Evolutionary conservation across 2,797 vertebrate species (phyloP).

Genomic region (Hybognathus amarus): DNA sequence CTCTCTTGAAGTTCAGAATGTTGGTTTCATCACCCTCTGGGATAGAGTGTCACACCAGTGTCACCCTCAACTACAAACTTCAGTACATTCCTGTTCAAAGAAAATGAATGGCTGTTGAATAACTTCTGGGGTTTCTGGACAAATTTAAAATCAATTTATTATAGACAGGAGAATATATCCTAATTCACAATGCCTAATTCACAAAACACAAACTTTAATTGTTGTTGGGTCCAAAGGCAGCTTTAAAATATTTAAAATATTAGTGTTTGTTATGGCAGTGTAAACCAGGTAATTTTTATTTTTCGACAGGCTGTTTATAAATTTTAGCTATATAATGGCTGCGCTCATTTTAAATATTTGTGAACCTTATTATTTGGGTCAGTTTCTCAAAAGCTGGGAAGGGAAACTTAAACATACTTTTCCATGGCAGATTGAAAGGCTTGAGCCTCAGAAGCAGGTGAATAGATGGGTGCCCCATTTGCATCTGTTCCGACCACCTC

Average conservation of each 20-base stretch:
- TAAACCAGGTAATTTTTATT: neutral
- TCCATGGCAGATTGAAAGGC: slow-evolving; percentile 87
- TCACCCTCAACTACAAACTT: slow-evolving; percentile 75
- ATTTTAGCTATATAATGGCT: neutral
- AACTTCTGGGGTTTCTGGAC: neutral
- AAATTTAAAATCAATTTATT: neutral
- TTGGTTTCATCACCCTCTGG: slow-evolving; percentile 84
- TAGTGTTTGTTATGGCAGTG: neutral
- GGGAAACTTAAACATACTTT: slow-evolving; percentile 74
- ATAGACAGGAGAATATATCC: neutral
- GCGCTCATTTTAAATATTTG: neutral
- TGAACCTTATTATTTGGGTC: neutral
- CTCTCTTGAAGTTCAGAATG: slow-evolving; percentile 93
- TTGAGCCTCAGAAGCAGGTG: slow-evolving; percentile 78
- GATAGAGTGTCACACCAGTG: slow-evolving; percentile 79
- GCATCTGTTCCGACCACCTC: slow-evolving; percentile 75
- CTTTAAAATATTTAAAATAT: neutral
- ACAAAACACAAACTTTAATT: neutral
- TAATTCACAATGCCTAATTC: neutral
- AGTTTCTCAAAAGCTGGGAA: neutral
- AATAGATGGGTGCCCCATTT: slow-evolving; percentile 74
- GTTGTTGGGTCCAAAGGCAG: neutral
- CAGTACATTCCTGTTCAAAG: slow-evolving; percentile 70
- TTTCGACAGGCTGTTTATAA: neutral
- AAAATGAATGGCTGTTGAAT: slow-evolving; percentile 19